These are phyloP conservation scores for Aphaenogaster rudis DNA, from an alignment of 1,140 invertebrate genomes.

Conservation along the genomic window DNA sequence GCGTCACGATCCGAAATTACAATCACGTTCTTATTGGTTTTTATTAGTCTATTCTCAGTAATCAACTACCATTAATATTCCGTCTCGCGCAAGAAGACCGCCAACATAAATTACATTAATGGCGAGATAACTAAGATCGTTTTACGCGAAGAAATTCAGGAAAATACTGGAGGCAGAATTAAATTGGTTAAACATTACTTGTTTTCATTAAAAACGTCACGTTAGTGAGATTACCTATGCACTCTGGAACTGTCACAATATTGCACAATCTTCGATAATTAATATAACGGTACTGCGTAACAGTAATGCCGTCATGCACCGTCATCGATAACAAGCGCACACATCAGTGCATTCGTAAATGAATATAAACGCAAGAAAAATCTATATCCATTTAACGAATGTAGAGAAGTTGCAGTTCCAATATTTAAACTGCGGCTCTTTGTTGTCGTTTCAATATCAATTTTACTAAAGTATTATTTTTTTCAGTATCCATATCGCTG, in stretches of 20 bases:
- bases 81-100: background rate
- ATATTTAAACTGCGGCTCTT: constrained; percentile 19
- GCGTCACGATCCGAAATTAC: background rate
- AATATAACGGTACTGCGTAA: constrained; percentile 2
- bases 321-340: constrained; percentile 12
- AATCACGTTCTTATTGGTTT: background rate
- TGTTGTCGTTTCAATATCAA: constrained; percentile 10
- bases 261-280: constrained; percentile 46
- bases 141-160: background rate
- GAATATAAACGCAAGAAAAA: background rate
- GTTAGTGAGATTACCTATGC: background rate
- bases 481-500: background rate
- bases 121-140: background rate
- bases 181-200: constrained; percentile 1
- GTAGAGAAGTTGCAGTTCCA: background rate
- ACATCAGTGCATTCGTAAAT: background rate
- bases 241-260: constrained; percentile 11
- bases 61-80: background rate
- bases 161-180: background rate
- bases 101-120: constrained; percentile 7
- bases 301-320: background rate
- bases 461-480: constrained; percentile 18
- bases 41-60: constrained; percentile 18
- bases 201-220: constrained; percentile 13
- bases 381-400: background rate